phyloP scores from a whole-genome alignment of 2,888 invertebrate species.

The Calliphora vomitoria region DNA sequence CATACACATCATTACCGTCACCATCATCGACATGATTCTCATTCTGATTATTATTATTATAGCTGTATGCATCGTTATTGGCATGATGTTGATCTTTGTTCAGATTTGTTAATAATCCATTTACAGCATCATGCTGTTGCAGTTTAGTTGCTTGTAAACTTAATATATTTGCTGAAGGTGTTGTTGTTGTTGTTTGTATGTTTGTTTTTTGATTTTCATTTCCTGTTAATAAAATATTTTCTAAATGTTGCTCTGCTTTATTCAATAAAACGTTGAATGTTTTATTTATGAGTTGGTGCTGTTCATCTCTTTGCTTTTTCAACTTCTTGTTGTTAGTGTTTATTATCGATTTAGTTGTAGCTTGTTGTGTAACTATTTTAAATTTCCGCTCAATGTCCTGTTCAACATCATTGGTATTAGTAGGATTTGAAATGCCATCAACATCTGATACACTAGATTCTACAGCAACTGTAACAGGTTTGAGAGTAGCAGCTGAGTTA shows the following conservation, averaged over 20 bases:
- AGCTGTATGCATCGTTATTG: background rate
- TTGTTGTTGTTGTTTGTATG: conserved; percentile 34
- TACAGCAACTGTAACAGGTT: background rate
- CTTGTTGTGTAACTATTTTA: conserved; percentile 58
- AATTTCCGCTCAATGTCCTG: conserved; percentile 67
- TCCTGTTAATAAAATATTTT: conserved; percentile 65
- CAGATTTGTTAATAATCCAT: conserved; percentile 18
- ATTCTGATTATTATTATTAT: background rate
- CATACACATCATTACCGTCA: background rate
- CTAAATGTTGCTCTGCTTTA: conserved; percentile 57
- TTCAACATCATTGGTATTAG: conserved; percentile 41
- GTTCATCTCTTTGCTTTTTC: conserved; percentile 14
- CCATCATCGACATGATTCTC: conserved; percentile 14
- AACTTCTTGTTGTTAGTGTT: conserved; percentile 50
- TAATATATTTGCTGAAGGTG: conserved; percentile 26
- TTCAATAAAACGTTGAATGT: conserved; percentile 33
- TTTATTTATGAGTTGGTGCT: conserved; percentile 57
- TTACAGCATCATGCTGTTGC: conserved; percentile 18
- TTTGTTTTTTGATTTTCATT: conserved; percentile 59
- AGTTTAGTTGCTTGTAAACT: background rate
- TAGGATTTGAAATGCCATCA: conserved; percentile 37
- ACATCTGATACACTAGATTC: background rate
- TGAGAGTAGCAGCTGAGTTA: background rate
- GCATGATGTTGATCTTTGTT: background rate
- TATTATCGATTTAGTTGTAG: conserved; percentile 43